Percentiles rank a stretch among this genome's conserved stretches.
These are phyloP conservation scores for Rhamnusium bicolor DNA, from an alignment of 2,888 invertebrate species.

Conservation along the genomic window DNA sequence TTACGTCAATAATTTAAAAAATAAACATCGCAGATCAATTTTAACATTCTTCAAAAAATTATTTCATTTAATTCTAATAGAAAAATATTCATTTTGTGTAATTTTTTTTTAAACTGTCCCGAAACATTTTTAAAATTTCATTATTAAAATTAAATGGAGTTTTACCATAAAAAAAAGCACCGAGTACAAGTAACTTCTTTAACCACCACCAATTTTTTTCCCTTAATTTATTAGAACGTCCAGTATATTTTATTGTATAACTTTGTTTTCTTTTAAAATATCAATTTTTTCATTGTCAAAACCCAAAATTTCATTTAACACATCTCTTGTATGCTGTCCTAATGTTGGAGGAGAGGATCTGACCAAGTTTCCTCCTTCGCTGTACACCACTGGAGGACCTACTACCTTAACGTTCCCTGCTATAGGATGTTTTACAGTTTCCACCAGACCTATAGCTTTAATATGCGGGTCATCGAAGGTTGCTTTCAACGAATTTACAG, in stretches of 20 bases:
- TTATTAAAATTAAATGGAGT: too few species aligned
- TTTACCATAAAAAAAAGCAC: too few species aligned
- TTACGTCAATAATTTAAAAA: too few species aligned
- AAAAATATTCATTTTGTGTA: too few species aligned
- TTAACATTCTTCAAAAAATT: too few species aligned
- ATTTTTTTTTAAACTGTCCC: too few species aligned
- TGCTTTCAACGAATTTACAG: conserved; percentile 88
- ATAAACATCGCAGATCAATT: too few species aligned
- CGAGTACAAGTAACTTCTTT: not conserved
- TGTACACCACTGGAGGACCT: conserved; percentile 90
- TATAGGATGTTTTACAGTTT: conserved; percentile 80
- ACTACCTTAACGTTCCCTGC: conserved; percentile 84
- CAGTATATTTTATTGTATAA: conserved; percentile 70
- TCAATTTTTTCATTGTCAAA: conserved; percentile 77
- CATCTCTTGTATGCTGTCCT: conserved; percentile 89
- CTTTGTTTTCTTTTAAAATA: conserved; percentile 68
- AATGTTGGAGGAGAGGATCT: conserved; percentile 86
- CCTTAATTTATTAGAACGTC: too few species aligned
- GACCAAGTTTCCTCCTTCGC: conserved; percentile 80
- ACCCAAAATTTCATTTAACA: conserved; percentile 80
- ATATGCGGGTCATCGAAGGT: conserved; percentile 94
- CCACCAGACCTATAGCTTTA: conserved; percentile 80
- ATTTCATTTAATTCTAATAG: too few species aligned
- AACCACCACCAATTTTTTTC: not conserved
- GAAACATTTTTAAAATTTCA: too few species aligned